These are phyloP conservation scores for Prunella himalayana DNA, from an alignment of 2,113 vertebrate species.

Conservation along the genomic window DNA sequence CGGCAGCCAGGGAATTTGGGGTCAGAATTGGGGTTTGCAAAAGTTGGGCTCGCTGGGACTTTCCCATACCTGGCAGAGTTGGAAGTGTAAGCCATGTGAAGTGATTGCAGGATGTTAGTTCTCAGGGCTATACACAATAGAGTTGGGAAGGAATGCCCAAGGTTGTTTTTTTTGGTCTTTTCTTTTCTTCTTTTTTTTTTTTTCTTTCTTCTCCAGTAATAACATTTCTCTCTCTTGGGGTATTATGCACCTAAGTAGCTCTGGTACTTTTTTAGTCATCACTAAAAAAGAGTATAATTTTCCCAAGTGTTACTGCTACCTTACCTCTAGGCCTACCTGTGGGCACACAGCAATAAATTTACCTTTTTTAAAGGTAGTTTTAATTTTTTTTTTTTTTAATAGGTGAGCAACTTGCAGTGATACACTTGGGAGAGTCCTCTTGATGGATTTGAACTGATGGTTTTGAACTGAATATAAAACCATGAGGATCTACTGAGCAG, in stretches of 20 bases:
- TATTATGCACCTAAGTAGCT: not conserved
- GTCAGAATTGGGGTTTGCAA: not conserved
- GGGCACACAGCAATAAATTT: not conserved
- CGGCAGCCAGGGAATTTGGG: accelerated
- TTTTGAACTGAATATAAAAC: not conserved
- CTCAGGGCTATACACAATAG: not conserved
- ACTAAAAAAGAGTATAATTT: not conserved
- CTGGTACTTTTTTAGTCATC: not conserved
- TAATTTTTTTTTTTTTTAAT: not conserved
- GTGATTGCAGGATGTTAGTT: not conserved
- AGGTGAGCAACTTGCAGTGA: not conserved
- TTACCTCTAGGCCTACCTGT: not conserved
- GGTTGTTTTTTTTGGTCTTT: not conserved
- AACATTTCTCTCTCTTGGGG: not conserved
- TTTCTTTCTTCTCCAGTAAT: not conserved
- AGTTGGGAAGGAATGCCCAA: not conserved
- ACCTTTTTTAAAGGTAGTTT: not conserved
- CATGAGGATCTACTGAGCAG: not conserved
- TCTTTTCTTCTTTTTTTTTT: accelerated
- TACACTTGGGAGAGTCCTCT: not conserved
- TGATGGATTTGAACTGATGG: not conserved
- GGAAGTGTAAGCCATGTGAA: not conserved
- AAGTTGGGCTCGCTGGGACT: not conserved
- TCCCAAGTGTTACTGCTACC: not conserved
- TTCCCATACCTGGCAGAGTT: not conserved